Conservation (phyloP, 2,797 vertebrate genomes). For the Helicolenus hilgendorfi region DNA sequence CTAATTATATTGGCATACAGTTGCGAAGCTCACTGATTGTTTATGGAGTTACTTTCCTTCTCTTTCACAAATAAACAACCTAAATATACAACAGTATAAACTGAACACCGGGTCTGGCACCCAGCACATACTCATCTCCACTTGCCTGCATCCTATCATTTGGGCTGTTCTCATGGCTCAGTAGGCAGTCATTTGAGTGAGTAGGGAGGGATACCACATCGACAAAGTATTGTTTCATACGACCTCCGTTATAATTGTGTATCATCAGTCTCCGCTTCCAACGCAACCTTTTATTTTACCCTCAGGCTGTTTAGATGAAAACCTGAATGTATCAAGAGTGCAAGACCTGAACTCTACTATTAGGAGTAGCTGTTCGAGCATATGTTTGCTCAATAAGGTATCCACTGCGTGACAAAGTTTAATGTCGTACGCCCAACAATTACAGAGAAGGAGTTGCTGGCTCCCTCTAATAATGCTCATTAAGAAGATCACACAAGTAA, state of each 20-base stretch:
- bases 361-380: not conserved
- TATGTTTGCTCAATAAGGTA: not conserved
- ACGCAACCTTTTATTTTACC: constrained; percentile 26
- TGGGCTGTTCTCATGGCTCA: constrained; percentile 20
- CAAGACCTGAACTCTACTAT: not conserved
- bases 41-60: not conserved
- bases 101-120: constrained; percentile 4
- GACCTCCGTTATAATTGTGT: constrained; percentile 30
- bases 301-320: constrained; percentile 20
- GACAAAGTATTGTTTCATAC: constrained; percentile 42
- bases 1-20: not conserved
- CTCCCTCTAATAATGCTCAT: not conserved
- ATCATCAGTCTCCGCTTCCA: constrained; percentile 20
- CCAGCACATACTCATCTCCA: constrained; percentile 11
- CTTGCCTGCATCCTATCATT: constrained; percentile 55
- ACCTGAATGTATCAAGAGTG: not conserved
- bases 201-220: constrained; percentile 31
- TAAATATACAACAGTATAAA: constrained; percentile 11
- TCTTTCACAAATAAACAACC: constrained; percentile 12
- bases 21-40: not conserved
- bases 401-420: not conserved
- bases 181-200: constrained; percentile 46
- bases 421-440: not conserved
- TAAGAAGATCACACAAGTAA: not conserved
- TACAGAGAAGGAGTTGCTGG: not conserved